A percentile compares a stretch with the other conserved stretches of the same genome.
phyloP scores from a whole-genome alignment of 2,888 invertebrate species.

The Allygus modestus region DNA sequence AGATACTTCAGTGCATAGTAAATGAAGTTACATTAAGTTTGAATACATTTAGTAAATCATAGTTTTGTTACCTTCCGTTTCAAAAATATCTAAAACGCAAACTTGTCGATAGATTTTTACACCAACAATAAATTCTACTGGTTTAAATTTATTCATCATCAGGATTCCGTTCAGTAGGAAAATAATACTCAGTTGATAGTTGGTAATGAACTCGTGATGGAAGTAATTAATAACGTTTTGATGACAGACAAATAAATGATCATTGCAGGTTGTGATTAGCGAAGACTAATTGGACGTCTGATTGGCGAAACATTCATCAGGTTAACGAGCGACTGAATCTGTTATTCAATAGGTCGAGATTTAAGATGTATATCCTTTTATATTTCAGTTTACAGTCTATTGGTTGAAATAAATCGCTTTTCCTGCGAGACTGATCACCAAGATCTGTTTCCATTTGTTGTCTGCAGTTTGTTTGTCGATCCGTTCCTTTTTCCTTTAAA shows the following conservation, averaged over 20 bases:
- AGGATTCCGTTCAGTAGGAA: no score
- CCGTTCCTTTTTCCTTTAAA: no score
- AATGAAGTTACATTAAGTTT: no score
- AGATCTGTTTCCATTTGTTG: background rate
- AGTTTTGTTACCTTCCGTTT: no score
- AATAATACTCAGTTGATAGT: no score
- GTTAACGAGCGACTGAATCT: background rate
- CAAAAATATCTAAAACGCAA: no score
- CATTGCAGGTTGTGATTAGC: background rate
- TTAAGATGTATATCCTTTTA: background rate
- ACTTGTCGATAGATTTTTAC: no score
- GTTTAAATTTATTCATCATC: no score
- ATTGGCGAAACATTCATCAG: background rate
- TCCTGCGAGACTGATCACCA: background rate
- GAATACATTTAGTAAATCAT: no score
- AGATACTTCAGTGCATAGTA: no score
- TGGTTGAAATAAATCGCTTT: background rate
- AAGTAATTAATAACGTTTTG: background rate
- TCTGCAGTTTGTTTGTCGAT: no score
- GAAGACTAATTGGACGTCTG: background rate
- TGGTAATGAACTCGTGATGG: background rate
- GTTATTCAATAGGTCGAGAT: background rate
- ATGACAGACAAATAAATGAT: background rate
- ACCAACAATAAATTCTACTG: no score
- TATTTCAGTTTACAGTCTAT: background rate